Evolutionary conservation across 1,140 invertebrate species (phyloP), one percentile per base, ranked within the genome.

Genomic region (Aphis gossypii): DNA sequence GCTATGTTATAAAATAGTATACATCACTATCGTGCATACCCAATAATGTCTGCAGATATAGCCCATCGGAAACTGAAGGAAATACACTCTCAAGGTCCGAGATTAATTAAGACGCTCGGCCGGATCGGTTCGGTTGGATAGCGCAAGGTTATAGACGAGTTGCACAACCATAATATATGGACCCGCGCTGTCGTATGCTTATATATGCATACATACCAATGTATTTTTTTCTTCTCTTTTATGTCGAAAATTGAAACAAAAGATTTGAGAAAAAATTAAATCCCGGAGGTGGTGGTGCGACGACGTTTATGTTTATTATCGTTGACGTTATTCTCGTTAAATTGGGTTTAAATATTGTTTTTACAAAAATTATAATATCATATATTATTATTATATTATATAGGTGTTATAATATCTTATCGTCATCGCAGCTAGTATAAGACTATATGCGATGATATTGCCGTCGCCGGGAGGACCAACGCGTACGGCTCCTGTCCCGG

Each of bases 31-130:
- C 41, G 41, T 11, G 41, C 8, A 84, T 84, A 25, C 76, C 76
- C 44, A 76, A 86, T 86, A 86, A 30, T 25, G 30, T 20, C 41
- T 86, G 84, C 9, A 41, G 21, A 23, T 25, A 46, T 87, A 35
- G 46, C 25, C 30, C 86, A 41, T 86, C 44, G 41, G 25, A 5
- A 46, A 46, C 84, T 35, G 23, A 90, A 44, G 38, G 38, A 60
- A 30, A 8, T 35, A 87, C 23, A 46, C 25, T 35, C 68, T 68
- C 60, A 92, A 92, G 90, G 60, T 82, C 30, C 41, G 60, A 83
- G 82, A 83, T 92, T 76, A 92, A 92, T 92, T 92, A 82, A 82
- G 68, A 91, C 90, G 44, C 56, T 38, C 41, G 41, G 90, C 41
- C 7, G 56, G 25, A 92, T 91, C 48, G 35, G 56, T 60, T 60